Percentiles rank a stretch among this genome's conserved stretches.
Evolutionary conservation across 2,113 vertebrate genomes (phyloP).

Genomic region (Bos indicus): DNA sequence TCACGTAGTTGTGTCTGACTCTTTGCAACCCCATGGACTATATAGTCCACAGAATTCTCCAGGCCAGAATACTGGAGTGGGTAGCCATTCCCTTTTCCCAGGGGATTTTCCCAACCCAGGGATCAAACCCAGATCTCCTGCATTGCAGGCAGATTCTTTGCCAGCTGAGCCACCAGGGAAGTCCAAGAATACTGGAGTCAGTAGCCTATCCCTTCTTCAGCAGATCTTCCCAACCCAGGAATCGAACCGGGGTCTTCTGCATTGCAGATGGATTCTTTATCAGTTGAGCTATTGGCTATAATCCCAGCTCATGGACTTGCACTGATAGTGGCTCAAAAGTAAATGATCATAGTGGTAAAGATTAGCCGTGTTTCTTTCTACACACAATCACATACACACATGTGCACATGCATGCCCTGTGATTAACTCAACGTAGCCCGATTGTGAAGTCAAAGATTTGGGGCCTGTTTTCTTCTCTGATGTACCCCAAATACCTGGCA

Average conservation of each 20-base stretch:
- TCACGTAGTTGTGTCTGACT: not conserved
- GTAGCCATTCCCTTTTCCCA: not conserved
- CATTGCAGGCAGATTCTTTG: not conserved
- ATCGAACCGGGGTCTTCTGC: rapidly evolving
- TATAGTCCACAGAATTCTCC: not conserved
- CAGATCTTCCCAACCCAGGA: not conserved
- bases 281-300: not conserved
- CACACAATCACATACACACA: not conserved
- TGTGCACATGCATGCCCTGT: not conserved
- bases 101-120: not conserved
- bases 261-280: not conserved
- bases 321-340: not conserved
- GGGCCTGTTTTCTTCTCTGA: not conserved
- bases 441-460: not conserved
- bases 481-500: not conserved
- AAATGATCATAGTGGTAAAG: not conserved
- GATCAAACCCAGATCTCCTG: not conserved
- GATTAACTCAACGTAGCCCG: not conserved
- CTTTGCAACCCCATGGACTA: not conserved
- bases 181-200: not conserved
- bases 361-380: not conserved
- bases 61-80: not conserved
- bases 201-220: not conserved
- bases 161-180: not conserved
- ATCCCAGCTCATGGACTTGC: not conserved